A percentile compares a stretch with the other conserved stretches of the same genome.
These are phyloP conservation scores for Scyliorhinus canicula DNA, from an alignment of 2,797 vertebrate genomes.

Conservation along the genomic window DNA sequence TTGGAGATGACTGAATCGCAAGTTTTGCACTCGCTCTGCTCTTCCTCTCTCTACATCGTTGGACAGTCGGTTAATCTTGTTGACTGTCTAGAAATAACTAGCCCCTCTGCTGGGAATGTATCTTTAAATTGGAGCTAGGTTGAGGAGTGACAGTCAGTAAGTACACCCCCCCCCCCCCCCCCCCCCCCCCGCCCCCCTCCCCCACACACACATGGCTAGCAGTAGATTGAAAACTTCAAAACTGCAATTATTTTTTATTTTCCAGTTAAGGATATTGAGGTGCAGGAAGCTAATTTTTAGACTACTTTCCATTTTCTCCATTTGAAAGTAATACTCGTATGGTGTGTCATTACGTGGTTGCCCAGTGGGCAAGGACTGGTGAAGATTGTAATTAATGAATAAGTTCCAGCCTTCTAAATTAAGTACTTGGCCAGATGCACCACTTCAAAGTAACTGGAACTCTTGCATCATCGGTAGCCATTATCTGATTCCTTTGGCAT, in stretches of 20 bases:
- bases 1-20: not conserved
- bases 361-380: not conserved
- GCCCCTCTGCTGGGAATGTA: no score
- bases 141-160: no score
- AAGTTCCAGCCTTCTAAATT: not conserved
- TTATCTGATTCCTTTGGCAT: not conserved
- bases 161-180: no score
- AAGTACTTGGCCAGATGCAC: not conserved
- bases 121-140: no score
- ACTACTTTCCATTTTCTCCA: no score
- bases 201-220: no score
- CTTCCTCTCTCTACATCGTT: not conserved
- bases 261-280: no score
- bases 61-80: not conserved
- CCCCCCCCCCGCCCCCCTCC: no score
- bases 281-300: no score
- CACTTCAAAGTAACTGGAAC: not conserved
- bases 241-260: no score
- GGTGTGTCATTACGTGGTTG: not conserved
- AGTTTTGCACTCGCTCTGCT: not conserved
- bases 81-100: not conserved
- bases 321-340: not conserved
- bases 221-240: no score
- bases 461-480: not conserved
- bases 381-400: not conserved